phyloP scores from a whole-genome alignment of 1,140 invertebrate genomes.

The Caenorhabditis remanei region DNA sequence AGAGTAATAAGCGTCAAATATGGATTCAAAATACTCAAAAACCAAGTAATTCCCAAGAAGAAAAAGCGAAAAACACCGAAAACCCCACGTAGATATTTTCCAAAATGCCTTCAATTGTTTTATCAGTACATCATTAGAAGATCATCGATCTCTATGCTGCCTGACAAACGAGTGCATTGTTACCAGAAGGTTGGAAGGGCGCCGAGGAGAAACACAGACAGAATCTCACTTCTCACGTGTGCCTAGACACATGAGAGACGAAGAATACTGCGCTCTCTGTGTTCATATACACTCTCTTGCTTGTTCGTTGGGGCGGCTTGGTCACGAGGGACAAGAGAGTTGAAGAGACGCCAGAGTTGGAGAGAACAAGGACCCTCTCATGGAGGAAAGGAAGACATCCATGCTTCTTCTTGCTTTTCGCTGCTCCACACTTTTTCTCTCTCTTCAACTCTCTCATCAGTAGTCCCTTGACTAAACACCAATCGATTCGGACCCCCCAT shows the following conservation, averaged over 20 bases:
- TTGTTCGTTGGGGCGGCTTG: not conserved
- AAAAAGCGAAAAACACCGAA: no score
- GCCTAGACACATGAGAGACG: slow-evolving; percentile 2
- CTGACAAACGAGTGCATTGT: slow-evolving; percentile 1
- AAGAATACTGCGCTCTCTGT: not conserved
- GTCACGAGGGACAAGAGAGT: slow-evolving; percentile 32
- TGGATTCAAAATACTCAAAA: no score
- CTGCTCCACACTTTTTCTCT: not conserved
- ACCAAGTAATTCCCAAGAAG: no score
- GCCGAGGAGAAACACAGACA: not conserved
- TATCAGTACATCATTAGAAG: not conserved
- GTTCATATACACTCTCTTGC: not conserved
- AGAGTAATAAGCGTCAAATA: no score
- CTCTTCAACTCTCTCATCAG: not conserved
- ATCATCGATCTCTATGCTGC: not conserved
- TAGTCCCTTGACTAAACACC: not conserved
- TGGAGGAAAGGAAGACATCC: slow-evolving; percentile 2
- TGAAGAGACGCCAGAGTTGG: not conserved
- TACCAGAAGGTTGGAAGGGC: not conserved
- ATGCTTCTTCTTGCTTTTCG: not conserved
- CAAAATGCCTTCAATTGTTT: not conserved
- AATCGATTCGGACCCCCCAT: not conserved
- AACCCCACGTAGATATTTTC: no score
- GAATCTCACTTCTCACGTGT: slow-evolving; percentile 49
- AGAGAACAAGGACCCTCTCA: not conserved